phyloP scores from a whole-genome alignment of 1,140 invertebrate genomes.

The Neotoxoptera formosana region DNA sequence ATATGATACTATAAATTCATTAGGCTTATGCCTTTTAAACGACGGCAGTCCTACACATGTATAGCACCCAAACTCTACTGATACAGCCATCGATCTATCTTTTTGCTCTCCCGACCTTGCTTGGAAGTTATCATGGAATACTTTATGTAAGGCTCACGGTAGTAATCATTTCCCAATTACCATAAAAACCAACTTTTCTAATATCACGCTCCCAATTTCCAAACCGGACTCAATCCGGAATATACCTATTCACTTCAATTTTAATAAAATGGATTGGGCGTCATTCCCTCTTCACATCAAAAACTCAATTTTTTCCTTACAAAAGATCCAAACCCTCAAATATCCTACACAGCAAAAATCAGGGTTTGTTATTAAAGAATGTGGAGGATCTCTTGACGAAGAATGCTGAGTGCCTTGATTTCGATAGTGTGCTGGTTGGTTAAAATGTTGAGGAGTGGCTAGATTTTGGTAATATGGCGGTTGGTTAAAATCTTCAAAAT shows the following conservation, averaged over 20 bases:
- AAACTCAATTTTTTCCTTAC: background rate
- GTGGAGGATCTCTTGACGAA: no score
- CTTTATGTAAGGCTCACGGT: background rate
- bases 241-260: background rate
- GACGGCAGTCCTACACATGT: background rate
- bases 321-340: background rate
- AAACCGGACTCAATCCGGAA: background rate
- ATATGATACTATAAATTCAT: background rate
- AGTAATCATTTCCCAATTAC: background rate
- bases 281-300: background rate
- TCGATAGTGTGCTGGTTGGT: no score
- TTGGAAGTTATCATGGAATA: background rate
- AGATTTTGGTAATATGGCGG: no score
- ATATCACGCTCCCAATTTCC: background rate
- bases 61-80: background rate
- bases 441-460: no score
- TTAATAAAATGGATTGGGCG: background rate
- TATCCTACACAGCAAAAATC: background rate
- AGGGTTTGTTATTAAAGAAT: no score
- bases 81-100: background rate
- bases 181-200: background rate
- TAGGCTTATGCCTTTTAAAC: background rate
- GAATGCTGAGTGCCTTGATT: no score
- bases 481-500: no score
- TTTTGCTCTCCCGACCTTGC: background rate